A percentile compares a stretch with the other conserved stretches of the same genome.
Evolutionary conservation across 1,140 invertebrate genomes (phyloP).

Genomic region (Plutomurus gul): DNA sequence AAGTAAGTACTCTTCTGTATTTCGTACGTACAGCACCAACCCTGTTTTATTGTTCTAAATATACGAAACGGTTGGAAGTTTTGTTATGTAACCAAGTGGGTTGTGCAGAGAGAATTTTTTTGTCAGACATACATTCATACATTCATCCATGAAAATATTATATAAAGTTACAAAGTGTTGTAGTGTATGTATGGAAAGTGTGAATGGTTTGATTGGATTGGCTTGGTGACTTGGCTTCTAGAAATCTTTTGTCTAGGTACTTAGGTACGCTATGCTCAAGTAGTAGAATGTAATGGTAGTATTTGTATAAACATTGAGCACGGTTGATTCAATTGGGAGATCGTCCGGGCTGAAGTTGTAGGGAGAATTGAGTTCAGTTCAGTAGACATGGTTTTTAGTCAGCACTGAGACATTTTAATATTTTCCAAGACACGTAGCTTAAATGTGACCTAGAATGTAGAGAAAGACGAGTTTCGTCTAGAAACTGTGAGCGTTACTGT

Average conservation of each 20-base stretch:
- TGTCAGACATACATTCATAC: too few species aligned
- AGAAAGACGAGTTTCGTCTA: neutral
- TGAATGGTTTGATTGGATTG: neutral
- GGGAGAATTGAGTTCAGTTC: neutral
- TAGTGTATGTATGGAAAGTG: too few species aligned
- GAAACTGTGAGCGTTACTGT: neutral
- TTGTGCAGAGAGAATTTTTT: too few species aligned
- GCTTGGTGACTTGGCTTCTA: neutral
- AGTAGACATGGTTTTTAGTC: neutral
- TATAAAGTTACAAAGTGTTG: too few species aligned
- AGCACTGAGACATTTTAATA: neutral
- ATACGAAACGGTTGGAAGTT: too few species aligned
- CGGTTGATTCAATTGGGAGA: neutral
- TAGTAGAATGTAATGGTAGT: neutral
- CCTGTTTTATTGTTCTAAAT: too few species aligned
- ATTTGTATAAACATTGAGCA: neutral
- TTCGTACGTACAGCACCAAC: too few species aligned
- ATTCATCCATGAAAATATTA: too few species aligned
- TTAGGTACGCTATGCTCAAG: neutral
- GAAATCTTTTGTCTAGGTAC: neutral
- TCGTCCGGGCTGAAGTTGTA: neutral
- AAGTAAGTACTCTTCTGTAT: too few species aligned
- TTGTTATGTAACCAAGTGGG: too few species aligned
- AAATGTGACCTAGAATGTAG: neutral
- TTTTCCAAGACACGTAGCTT: conserved; percentile 3